These are phyloP conservation scores for Pachydiplax longipennis DNA, from an alignment of 2,888 invertebrate genomes.

Conservation along the genomic window DNA sequence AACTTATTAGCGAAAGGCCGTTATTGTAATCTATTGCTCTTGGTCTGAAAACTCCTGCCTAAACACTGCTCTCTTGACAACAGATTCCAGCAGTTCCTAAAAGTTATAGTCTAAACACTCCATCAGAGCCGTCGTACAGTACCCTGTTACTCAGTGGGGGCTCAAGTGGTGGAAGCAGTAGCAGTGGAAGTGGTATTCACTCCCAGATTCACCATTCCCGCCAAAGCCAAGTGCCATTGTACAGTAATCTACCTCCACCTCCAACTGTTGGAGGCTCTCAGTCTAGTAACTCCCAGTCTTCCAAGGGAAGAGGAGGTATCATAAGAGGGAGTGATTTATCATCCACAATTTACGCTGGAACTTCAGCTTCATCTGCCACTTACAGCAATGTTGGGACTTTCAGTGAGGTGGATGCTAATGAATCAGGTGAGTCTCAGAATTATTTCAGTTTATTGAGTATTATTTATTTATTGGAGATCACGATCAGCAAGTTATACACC, in stretches of 20 bases:
- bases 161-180: constrained; percentile 55
- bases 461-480: too few species aligned
- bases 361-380: constrained; percentile 54
- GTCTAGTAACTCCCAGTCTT: neutral
- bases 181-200: constrained; percentile 32
- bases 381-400: constrained; percentile 58
- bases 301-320: constrained; percentile 11
- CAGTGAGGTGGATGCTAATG: constrained; percentile 49
- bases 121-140: constrained; percentile 78
- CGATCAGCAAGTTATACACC: neutral
- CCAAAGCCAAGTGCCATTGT: constrained; percentile 57
- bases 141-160: constrained; percentile 66
- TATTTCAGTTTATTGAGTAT: neutral
- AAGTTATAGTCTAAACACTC: constrained; percentile 74
- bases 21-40: too few species aligned
- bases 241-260: constrained; percentile 57
- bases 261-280: constrained; percentile 47
- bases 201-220: constrained; percentile 4
- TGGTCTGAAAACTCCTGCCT: too few species aligned
- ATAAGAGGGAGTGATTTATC: constrained; percentile 24
- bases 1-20: neutral
- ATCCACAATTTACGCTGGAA: constrained; percentile 49
- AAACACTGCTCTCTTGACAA: constrained; percentile 60
- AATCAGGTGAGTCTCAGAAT: neutral
- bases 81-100: constrained; percentile 67